phyloP scores from a whole-genome alignment of 2,113 vertebrate species.

The Aythya baeri region DNA sequence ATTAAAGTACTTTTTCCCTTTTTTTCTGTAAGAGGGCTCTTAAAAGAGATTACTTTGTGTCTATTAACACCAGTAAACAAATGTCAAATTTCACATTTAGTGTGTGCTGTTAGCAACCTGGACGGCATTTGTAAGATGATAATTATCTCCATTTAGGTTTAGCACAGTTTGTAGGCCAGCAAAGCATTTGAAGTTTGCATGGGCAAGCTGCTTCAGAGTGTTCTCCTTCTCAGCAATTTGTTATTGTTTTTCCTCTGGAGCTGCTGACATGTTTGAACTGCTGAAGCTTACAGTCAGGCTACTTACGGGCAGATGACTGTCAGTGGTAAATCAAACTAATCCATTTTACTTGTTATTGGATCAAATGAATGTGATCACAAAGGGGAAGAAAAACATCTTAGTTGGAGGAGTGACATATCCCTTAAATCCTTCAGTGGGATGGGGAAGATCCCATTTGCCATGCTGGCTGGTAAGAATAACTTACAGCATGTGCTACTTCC shows the following conservation, averaged over 20 bases:
- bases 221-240: not conserved
- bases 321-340: not conserved
- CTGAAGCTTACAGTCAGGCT: not conserved
- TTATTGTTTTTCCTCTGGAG: not conserved
- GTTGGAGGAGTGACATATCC: not conserved
- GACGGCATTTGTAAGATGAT: not conserved
- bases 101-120: not conserved
- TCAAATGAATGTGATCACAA: not conserved
- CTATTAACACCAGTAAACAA: not conserved
- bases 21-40: not conserved
- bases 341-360: constrained; percentile 2
- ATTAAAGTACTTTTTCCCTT: not conserved
- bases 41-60: not conserved
- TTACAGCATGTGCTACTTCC: not conserved
- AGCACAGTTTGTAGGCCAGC: not conserved
- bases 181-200: not conserved
- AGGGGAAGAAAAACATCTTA: not conserved
- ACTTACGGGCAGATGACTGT: not conserved
- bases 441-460: not conserved
- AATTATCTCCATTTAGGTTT: not conserved
- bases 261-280: not conserved
- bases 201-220: not conserved
- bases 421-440: not conserved
- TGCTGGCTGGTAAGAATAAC: not conserved
- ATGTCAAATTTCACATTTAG: not conserved